These are phyloP conservation scores for Pipa parva DNA, from an alignment of 2,113 vertebrate genomes.

Conservation along the genomic window DNA sequence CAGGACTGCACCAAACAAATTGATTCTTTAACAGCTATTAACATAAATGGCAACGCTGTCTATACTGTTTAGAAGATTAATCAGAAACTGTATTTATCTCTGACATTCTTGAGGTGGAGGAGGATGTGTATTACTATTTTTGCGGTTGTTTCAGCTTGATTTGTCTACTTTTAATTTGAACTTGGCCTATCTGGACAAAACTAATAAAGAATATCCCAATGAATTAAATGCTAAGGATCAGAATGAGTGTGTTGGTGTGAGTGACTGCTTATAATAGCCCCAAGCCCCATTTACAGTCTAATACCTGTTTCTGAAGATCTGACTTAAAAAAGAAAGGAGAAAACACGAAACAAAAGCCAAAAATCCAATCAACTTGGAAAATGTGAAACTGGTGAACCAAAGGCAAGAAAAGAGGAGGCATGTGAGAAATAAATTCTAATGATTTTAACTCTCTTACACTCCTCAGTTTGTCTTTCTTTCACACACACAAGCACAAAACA, in stretches of 20 bases:
- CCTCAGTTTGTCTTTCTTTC: slow-evolving; percentile 86
- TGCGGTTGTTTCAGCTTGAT: background rate
- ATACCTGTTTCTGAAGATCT: slow-evolving; percentile 2
- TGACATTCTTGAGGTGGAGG: background rate
- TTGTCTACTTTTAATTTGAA: background rate
- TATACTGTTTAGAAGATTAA: background rate
- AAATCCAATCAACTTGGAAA: slow-evolving; percentile 46
- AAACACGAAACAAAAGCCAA: slow-evolving; percentile 45
- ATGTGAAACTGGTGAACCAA: background rate
- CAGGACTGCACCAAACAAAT: background rate
- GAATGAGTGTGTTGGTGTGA: slow-evolving; percentile 16
- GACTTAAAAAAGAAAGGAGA: slow-evolving; percentile 52
- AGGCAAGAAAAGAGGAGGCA: slow-evolving; percentile 40
- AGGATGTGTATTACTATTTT: background rate
- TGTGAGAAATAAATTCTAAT: slow-evolving; percentile 61
- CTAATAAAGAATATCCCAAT: background rate
- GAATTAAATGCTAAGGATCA: slow-evolving; percentile 20
- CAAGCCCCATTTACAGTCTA: slow-evolving; percentile 1
- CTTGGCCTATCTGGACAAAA: background rate
- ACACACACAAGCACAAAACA: slow-evolving; percentile 63
- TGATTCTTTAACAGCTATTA: background rate
- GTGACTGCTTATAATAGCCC: slow-evolving; percentile 1
- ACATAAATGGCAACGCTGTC: background rate
- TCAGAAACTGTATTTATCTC: background rate
- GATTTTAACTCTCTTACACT: slow-evolving; percentile 80